Conservation (phyloP, 2,888 invertebrate species). For the Diplazon laetatorius region DNA sequence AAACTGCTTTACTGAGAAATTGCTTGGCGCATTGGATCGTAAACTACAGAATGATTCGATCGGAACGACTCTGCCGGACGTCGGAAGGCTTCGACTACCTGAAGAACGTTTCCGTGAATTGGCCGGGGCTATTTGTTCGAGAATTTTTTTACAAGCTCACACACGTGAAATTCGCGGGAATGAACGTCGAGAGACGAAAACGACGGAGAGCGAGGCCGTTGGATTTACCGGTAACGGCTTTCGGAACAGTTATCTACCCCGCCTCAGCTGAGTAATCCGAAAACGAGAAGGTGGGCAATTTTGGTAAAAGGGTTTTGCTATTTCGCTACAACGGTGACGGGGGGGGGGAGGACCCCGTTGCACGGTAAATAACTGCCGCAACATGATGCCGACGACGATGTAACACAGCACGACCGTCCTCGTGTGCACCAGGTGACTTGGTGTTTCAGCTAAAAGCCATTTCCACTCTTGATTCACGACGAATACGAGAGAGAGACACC, state of each 20-base stretch:
- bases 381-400: conserved; percentile 3
- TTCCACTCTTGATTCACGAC: conserved; percentile 75
- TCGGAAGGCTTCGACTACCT: conserved; percentile 2
- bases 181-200: no score
- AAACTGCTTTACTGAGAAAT: conserved; percentile 31
- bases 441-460: conserved; percentile 77
- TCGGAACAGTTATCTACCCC: conserved; percentile 70
- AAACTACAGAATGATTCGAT: conserved; percentile 48
- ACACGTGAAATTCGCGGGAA: no score
- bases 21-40: conserved; percentile 18
- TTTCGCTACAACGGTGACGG: conserved; percentile 69
- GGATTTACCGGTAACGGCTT: conserved; percentile 34
- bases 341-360: conserved; percentile 45
- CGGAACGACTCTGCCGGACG: conserved; percentile 11
- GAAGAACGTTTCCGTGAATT: conserved; percentile 9
- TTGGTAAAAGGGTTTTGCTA: conserved; percentile 81
- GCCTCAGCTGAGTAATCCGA: conserved; percentile 71
- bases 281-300: conserved; percentile 72
- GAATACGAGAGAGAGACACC: conserved; percentile 35
- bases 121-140: conserved; percentile 33
- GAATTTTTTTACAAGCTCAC: conserved; percentile 38
- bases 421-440: conserved; percentile 78
- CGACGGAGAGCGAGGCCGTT: neutral
- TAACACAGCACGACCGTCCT: conserved; percentile 18
- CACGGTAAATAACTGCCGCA: conserved; percentile 4